These are phyloP conservation scores for Sinohyriopsis cumingii DNA, from an alignment of 2,888 invertebrate genomes.

Conservation along the genomic window DNA sequence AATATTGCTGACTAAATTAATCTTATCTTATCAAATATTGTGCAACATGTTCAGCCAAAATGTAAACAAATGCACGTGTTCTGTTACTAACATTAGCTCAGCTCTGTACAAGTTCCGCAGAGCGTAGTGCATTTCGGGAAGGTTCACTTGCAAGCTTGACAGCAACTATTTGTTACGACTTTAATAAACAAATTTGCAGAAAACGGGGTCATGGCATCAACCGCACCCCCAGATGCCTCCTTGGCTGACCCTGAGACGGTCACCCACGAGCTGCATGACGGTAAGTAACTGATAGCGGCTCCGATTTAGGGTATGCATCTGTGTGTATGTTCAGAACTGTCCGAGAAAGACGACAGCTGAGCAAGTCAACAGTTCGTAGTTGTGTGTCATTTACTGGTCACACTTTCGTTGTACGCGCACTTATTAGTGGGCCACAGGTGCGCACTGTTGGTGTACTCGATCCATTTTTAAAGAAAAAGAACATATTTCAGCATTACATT, in stretches of 20 bases:
- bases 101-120: slow-evolving; percentile 43
- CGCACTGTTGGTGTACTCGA: too few relatives aligned
- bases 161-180: background rate
- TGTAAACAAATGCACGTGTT: slow-evolving; percentile 56
- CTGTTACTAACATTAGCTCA: slow-evolving; percentile 45
- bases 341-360: background rate
- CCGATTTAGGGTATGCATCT: too few relatives aligned
- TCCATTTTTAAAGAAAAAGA: too few relatives aligned
- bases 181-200: slow-evolving; percentile 29
- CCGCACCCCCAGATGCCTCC: slow-evolving; percentile 29
- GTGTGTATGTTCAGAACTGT: too few relatives aligned
- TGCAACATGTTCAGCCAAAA: slow-evolving; percentile 12
- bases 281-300: slow-evolving; percentile 31
- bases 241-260: slow-evolving; percentile 41
- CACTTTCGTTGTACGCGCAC: too few relatives aligned
- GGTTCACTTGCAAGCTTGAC: slow-evolving; percentile 15
- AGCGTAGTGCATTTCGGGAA: slow-evolving; percentile 49
- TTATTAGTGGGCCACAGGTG: too few relatives aligned
- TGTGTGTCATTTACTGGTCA: too few relatives aligned
- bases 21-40: background rate
- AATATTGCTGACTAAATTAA: too few relatives aligned
- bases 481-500: too few relatives aligned
- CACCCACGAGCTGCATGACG: slow-evolving; percentile 52
- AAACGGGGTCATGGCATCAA: slow-evolving; percentile 42
- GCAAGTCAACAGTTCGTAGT: too few relatives aligned